phyloP scores from a whole-genome alignment of 92 coral and sea anemone species.

The Porites evermanni region DNA sequence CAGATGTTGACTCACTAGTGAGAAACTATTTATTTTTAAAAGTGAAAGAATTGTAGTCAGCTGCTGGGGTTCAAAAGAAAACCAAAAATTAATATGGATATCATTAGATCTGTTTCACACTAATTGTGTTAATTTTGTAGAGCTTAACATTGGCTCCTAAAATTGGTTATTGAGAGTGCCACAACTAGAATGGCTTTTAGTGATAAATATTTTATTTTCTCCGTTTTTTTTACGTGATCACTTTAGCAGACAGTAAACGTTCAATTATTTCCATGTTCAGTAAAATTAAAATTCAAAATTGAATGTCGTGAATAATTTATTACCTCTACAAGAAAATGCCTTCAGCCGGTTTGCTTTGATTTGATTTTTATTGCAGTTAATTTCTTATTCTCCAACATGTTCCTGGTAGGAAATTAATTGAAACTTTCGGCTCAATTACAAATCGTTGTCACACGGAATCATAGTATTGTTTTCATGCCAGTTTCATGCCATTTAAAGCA shows the following conservation, averaged over 20 bases:
- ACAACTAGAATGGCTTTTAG: conserved; percentile 17
- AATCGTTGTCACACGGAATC: not conserved
- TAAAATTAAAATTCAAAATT: conserved; percentile 44
- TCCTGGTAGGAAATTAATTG: conserved; percentile 51
- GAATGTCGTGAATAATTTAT: conserved; percentile 61
- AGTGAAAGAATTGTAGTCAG: not conserved
- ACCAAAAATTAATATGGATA: not conserved
- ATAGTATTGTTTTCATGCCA: not conserved
- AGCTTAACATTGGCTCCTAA: not conserved
- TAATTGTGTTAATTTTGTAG: not conserved
- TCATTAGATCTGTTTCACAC: not conserved
- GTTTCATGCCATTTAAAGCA: not conserved
- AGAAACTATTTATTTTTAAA: not conserved
- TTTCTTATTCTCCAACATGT: conserved; percentile 30
- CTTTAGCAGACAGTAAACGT: conserved; percentile 26
- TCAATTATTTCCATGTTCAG: conserved; percentile 12
- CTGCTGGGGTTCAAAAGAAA: not conserved
- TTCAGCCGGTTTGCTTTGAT: conserved; percentile 24
- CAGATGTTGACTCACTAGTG: no score
- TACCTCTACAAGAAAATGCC: conserved; percentile 18
- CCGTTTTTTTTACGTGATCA: conserved; percentile 23
- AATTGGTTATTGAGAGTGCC: not conserved
- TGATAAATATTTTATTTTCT: conserved; percentile 42
- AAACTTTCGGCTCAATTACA: not conserved
- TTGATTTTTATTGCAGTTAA: not conserved